A percentile compares a stretch with the other conserved stretches of the same genome.
Conservation (phyloP, 1,140 invertebrate genomes). For the Drosophila insularis region DNA sequence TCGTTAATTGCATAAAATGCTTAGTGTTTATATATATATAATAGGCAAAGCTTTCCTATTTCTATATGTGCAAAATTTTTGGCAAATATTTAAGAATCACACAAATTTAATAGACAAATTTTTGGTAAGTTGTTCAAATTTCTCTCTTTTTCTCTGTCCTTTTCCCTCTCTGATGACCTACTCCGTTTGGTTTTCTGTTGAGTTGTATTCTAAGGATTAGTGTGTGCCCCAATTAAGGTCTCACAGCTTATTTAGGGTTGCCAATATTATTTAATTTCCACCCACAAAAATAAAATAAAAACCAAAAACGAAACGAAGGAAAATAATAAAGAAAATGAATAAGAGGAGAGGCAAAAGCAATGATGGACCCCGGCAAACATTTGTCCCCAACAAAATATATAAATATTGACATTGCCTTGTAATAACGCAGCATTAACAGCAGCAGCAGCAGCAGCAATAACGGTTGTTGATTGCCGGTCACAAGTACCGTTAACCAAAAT, state of each 20-base stretch:
- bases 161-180: neutral
- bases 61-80: neutral
- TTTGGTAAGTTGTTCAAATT: neutral
- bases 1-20: neutral
- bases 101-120: constrained; percentile 6
- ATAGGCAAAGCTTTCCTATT: constrained; percentile 2
- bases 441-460: constrained; percentile 13
- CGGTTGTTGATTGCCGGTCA: neutral
- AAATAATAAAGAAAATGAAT: neutral
- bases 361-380: constrained; percentile 4
- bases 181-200: neutral
- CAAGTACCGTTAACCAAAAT: constrained; percentile 51
- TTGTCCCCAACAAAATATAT: constrained; percentile 23
- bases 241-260: constrained; percentile 11
- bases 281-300: neutral
- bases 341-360: neutral
- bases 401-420: constrained; percentile 80
- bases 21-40: neutral
- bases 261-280: constrained; percentile 9
- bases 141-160: neutral
- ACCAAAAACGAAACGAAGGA: neutral
- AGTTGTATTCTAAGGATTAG: neutral
- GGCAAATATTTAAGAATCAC: neutral
- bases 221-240: constrained; percentile 13
- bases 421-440: constrained; percentile 76